phyloP scores from a whole-genome alignment of 2,113 vertebrate genomes.

The Cebus imitator region DNA sequence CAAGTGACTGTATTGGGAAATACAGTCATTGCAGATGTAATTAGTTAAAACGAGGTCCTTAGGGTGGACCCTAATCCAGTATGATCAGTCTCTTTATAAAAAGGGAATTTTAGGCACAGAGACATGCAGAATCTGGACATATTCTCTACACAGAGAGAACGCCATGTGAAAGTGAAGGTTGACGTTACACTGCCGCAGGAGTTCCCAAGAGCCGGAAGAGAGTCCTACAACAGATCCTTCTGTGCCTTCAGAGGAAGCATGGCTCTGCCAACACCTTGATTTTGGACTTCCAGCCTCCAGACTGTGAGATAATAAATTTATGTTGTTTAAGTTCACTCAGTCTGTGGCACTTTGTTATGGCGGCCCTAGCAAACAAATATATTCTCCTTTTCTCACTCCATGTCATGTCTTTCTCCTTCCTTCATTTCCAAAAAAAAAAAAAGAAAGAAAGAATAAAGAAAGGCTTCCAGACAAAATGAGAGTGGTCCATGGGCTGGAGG shows the following conservation, averaged over 20 bases:
- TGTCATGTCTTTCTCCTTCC: not conserved
- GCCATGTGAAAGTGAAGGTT: rapidly evolving
- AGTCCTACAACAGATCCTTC: not conserved
- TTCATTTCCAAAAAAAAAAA: not conserved
- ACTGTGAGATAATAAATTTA: too few species aligned
- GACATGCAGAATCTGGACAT: not conserved
- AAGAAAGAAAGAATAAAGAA: not conserved
- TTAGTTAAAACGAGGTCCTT: not conserved
- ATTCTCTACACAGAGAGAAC: not conserved
- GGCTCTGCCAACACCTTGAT: not conserved
- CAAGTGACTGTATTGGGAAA: not conserved
- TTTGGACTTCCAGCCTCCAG: not conserved
- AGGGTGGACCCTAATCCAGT: not conserved
- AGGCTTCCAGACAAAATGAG: not conserved
- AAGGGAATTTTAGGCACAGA: not conserved
- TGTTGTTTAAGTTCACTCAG: not conserved
- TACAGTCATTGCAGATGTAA: not conserved
- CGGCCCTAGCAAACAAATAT: rapidly evolving
- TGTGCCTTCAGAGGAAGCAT: not conserved
- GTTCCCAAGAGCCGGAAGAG: not conserved
- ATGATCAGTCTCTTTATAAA: not conserved
- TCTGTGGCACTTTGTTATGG: not conserved
- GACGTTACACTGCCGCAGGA: not conserved
- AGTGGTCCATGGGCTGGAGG: not conserved
- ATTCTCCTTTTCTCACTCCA: not conserved